These are phyloP conservation scores for Exocentrus adspersus DNA, from an alignment of 2,888 invertebrate species.

Conservation along the genomic window DNA sequence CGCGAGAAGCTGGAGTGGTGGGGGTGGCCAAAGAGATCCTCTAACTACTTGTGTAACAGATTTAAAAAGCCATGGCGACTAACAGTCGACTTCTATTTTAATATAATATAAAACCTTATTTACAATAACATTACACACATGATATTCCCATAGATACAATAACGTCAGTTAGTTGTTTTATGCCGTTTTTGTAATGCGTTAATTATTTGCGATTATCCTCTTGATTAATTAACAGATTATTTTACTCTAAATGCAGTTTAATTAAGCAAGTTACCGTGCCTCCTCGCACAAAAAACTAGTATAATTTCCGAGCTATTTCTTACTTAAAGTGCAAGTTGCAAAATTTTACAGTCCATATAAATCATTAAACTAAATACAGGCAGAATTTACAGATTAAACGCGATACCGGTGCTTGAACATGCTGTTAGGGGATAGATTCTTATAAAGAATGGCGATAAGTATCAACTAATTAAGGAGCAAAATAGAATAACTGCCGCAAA, in stretches of 20 bases:
- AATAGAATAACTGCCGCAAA: constrained; percentile 45
- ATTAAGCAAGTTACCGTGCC: not conserved
- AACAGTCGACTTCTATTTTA: not conserved
- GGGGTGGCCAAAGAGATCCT: no score
- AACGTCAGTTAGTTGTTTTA: not conserved
- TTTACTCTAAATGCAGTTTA: not conserved
- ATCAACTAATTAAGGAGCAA: constrained; percentile 51
- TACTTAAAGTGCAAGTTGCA: constrained; percentile 22
- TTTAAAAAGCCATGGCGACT: not conserved
- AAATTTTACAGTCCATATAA: constrained; percentile 22
- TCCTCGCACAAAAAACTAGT: not conserved
- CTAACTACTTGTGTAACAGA: not conserved
- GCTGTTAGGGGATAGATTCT: constrained; percentile 28
- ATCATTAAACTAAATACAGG: constrained; percentile 27
- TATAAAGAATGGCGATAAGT: constrained; percentile 42
- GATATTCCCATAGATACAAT: not conserved
- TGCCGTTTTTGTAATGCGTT: not conserved
- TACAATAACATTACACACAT: not conserved
- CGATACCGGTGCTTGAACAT: constrained; percentile 22
- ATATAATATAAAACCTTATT: no score
- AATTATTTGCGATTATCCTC: not conserved
- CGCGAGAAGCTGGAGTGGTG: no score
- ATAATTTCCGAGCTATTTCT: not conserved
- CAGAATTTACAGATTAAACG: constrained; percentile 28
- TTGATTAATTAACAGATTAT: not conserved